Percentiles rank a stretch among this genome's conserved stretches.
These are phyloP conservation scores for Halcyon senegalensis DNA, from an alignment of 2,113 vertebrate genomes.

Conservation along the genomic window DNA sequence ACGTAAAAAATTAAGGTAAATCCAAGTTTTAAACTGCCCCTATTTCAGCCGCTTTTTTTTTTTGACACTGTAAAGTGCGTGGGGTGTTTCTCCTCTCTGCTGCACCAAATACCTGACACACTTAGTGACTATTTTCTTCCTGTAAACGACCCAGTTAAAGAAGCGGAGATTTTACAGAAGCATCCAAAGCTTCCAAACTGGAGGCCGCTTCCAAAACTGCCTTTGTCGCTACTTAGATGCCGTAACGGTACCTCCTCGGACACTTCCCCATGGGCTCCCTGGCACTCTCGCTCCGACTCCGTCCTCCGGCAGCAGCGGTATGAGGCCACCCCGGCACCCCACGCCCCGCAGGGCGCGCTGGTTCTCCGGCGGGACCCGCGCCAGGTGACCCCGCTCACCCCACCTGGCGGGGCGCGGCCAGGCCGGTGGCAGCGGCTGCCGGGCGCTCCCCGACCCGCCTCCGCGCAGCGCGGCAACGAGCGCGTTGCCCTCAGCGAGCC, in stretches of 20 bases:
- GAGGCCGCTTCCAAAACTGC: too few relatives aligned
- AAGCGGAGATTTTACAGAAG: not conserved
- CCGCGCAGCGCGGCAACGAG: not conserved
- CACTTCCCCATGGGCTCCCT: not conserved
- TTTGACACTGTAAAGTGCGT: rapidly evolving
- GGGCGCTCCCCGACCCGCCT: not conserved
- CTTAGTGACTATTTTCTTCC: not conserved
- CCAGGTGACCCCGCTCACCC: not conserved
- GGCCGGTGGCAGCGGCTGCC: not conserved
- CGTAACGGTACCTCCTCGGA: not conserved
- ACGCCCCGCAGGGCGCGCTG: not conserved
- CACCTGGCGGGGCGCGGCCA: not conserved
- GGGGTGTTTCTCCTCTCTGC: not conserved
- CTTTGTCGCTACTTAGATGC: not conserved
- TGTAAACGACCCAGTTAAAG: not conserved
- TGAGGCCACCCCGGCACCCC: rapidly evolving
- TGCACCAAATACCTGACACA: not conserved
- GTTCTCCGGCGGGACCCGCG: not conserved
- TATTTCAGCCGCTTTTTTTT: not conserved
- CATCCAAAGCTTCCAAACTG: not conserved
- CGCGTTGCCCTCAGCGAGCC: not conserved
- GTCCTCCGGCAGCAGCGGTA: not conserved
- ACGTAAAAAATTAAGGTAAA: not conserved
- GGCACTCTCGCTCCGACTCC: not conserved
- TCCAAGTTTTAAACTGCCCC: too few relatives aligned